Percentiles rank a stretch among this genome's conserved stretches.
Conservation (phyloP, 2,888 invertebrate genomes). For the Mesopsocus fuscifrons region DNA sequence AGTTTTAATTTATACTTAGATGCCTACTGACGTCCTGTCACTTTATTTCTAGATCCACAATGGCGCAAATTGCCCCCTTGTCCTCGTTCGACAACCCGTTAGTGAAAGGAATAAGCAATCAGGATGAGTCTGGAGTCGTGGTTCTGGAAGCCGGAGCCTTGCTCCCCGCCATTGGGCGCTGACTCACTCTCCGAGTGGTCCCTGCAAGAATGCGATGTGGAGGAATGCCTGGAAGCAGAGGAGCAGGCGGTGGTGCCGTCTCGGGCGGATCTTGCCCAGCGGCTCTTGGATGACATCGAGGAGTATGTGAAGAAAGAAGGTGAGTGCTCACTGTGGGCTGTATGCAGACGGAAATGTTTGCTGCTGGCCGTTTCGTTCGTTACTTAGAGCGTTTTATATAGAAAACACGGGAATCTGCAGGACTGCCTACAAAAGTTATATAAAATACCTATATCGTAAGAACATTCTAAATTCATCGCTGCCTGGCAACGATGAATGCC, state of each 20-base stretch:
- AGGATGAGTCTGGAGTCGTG: constrained; percentile 14
- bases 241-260: constrained; percentile 6
- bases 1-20: too few species aligned
- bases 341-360: background rate
- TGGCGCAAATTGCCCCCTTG: constrained; percentile 53
- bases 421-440: too few species aligned
- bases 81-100: constrained; percentile 39
- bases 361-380: too few species aligned
- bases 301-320: constrained; percentile 17
- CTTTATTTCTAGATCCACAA: constrained; percentile 60
- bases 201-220: constrained; percentile 18
- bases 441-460: too few species aligned
- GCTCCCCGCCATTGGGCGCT: constrained; percentile 28
- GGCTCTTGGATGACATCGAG: constrained; percentile 15
- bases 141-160: constrained; percentile 32
- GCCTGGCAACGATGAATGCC: too few species aligned
- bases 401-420: too few species aligned
- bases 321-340: constrained; percentile 17
- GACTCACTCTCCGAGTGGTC: constrained; percentile 20
- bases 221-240: constrained; percentile 20
- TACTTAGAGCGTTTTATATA: too few species aligned
- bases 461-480: too few species aligned
- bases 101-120: constrained; percentile 22
- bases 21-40: too few species aligned
- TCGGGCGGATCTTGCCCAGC: constrained; percentile 14